Conservation (phyloP, 2,888 invertebrate species). For the Blomia tropicalis region DNA sequence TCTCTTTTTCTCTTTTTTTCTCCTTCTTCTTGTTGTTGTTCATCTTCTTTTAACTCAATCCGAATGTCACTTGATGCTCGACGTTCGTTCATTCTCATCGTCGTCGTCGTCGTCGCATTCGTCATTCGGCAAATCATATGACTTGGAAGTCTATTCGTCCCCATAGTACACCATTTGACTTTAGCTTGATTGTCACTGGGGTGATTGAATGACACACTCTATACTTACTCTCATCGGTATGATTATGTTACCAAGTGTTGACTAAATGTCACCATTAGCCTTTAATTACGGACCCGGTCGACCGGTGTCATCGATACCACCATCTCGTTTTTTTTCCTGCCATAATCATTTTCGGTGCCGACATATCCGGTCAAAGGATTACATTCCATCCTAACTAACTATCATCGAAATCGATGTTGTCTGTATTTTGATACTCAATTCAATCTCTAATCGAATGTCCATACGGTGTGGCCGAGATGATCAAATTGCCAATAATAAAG, state of each 20-base stretch:
- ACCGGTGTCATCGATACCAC: no score
- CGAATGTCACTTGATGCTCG: background rate
- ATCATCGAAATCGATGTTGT: no score
- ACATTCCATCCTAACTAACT: no score
- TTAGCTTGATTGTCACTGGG: background rate
- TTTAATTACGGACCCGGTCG: background rate
- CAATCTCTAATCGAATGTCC: no score
- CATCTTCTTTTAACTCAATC: no score
- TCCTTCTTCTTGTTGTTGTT: no score
- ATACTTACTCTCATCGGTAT: no score
- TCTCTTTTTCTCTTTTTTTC: no score
- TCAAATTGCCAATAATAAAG: no score
- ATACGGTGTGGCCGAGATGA: no score
- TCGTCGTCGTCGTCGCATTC: background rate
- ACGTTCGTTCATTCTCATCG: no score
- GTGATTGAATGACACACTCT: slow-evolving; percentile 15
- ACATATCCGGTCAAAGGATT: slow-evolving; percentile 12
- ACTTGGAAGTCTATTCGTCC: background rate
- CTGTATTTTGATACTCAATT: no score
- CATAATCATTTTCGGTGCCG: background rate
- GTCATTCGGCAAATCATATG: background rate
- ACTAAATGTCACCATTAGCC: slow-evolving; percentile 6
- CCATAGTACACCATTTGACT: background rate
- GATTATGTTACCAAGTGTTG: slow-evolving; percentile 13
- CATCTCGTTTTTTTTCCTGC: background rate